Base-by-base conservation (phyloP, 2,888 invertebrate species). In the Chrysotoxum bicinctum region DNA sequence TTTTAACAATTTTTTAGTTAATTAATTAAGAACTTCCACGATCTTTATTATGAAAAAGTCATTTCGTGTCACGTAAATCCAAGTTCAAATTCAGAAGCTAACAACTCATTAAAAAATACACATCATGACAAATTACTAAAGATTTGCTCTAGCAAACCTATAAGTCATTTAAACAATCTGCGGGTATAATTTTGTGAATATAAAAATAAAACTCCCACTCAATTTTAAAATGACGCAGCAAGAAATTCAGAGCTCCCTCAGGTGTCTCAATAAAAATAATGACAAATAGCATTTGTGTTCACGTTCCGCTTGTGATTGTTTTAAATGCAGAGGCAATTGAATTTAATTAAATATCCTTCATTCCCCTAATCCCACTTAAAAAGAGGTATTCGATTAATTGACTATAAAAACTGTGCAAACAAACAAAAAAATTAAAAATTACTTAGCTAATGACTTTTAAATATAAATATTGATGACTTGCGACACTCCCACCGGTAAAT, bases 281-380 rank as follows among this genome's bases (percentile, higher is more conserved):
- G 52, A 84, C 84, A 79, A 79, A 75, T 60, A 45, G 35, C 19
- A 6, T 21, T 62, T 64, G 3, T 52, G 21, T 77, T 76, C 70
- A 30, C 21, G 48, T 73, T 69, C 26, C 43, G 30, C 43, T 52
- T 76, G 66, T 60, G 70, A 85, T 85, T 76, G 73, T 73, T 76
- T 69, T 43, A 64, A 76, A 72, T 56, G 32, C 50, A 66, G 62
- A 21, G 64, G 56, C 50, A 85, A 81, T 85, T 85, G 62, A 85
- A 81, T 81, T 69, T 81, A 85, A 85, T 85, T 80, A 68, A 66
- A 48, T 50, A 35, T 32, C n/a, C 23, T 40, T 26, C 32, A 30
- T 35, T 35, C 40, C 14, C 14, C 6, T 19, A 21, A 14, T 26
- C 10, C 9, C 10, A 5, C 48, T 26, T 21, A 0, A 1, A 16